These are phyloP conservation scores for Hylia prasina DNA, from an alignment of 2,113 vertebrate genomes.

Conservation along the genomic window DNA sequence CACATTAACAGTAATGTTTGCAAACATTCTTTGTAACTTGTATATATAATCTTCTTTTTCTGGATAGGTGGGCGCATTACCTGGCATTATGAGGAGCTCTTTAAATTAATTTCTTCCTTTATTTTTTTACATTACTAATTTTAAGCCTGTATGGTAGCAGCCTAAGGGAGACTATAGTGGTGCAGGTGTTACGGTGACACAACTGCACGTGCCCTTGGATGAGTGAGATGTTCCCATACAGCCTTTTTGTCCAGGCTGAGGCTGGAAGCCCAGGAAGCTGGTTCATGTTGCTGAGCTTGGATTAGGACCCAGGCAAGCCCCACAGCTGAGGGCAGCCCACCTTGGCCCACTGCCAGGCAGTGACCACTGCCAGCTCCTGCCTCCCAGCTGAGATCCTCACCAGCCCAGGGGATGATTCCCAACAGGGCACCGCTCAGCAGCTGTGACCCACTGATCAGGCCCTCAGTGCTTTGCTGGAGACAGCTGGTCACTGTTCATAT, in stretches of 20 bases:
- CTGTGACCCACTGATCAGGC: not conserved
- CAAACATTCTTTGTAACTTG: constrained; percentile 45
- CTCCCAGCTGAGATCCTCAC: not conserved
- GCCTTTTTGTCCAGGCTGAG: not conserved
- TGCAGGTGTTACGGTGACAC: accelerated
- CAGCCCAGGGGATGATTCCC: not conserved
- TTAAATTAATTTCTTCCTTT: constrained; percentile 7
- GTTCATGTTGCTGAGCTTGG: not conserved
- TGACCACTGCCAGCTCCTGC: not conserved
- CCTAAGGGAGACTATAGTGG: not conserved
- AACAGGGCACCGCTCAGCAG: accelerated
- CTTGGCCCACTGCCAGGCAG: not conserved
- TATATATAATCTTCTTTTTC: constrained; percentile 14
- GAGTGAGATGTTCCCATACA: not conserved
- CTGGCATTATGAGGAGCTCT: not conserved
- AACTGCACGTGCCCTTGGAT: accelerated
- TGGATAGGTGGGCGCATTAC: not conserved
- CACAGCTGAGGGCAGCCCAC: not conserved
- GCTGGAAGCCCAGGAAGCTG: not conserved
- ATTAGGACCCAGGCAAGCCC: not conserved
- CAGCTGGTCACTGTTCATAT: not conserved
- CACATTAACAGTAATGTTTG: constrained; percentile 58
- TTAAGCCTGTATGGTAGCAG: not conserved
- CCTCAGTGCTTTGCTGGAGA: not conserved
- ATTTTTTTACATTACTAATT: not conserved